These are phyloP conservation scores for Amphilophus citrinellus DNA, from an alignment of 2,113 vertebrate genomes.

Conservation along the genomic window DNA sequence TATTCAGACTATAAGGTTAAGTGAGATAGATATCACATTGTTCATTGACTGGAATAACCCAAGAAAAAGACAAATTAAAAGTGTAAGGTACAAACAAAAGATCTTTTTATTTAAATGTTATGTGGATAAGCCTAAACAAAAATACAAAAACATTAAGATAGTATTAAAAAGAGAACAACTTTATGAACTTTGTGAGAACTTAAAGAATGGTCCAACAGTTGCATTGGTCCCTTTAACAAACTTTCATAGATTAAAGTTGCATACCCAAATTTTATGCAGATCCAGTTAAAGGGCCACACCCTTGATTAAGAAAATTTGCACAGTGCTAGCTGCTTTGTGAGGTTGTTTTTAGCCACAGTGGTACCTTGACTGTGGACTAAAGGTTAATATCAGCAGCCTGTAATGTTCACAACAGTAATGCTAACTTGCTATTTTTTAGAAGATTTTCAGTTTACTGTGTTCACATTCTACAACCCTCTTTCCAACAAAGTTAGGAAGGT, in stretches of 20 bases:
- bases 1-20: conserved; percentile 1
- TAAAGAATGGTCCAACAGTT: too few species aligned
- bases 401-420: neutral
- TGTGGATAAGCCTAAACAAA: too few species aligned
- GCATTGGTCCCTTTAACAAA: too few species aligned
- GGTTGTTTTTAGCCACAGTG: neutral
- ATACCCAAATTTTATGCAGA: too few species aligned
- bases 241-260: too few species aligned
- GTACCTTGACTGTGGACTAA: too few species aligned
- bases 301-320: neutral
- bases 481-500: neutral
- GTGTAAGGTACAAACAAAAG: neutral
- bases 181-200: too few species aligned
- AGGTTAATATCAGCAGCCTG: too few species aligned
- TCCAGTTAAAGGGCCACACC: too few species aligned
- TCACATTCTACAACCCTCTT: neutral
- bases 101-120: neutral
- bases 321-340: neutral
- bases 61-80: neutral
- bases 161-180: too few species aligned
- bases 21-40: neutral
- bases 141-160: too few species aligned
- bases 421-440: neutral
- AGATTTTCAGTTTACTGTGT: too few species aligned
- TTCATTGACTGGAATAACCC: neutral